Evolutionary conservation across 2,113 vertebrate species (phyloP), one percentile per base, ranked within the genome.

Genomic region (Megaceryle torquata): DNA sequence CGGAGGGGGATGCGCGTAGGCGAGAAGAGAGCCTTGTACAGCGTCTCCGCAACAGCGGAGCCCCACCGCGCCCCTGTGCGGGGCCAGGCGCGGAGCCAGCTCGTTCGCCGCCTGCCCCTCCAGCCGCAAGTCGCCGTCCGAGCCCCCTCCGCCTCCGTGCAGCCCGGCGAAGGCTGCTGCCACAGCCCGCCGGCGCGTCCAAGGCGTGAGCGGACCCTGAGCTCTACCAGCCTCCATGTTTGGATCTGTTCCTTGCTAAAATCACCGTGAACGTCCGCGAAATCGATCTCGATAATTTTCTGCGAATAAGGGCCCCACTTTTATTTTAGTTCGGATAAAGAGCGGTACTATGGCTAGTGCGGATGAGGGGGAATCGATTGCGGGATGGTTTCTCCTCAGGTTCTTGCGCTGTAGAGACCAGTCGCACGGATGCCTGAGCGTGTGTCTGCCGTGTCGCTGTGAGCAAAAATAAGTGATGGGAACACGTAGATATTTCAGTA

Each of bases 1-100:
- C 91, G 77, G 96, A 93, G 96, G 80, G 89, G 46, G 78, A 84
- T 71, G 93, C 87, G 86, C 87, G 64, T 91, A 65, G 51, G 80
- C 54, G 85, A 60, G 78, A 89, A 96, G 96, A 95, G 95, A 67
- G 43, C 57, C 19, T 26, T 31, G 35, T 35, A n/a, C 17, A 16
- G 33, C 25, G 33, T 43, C 24, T 70, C 76, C 50, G 76, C 51
- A 18, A 39, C 24, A 44, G 35, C 54, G 44, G 54, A 67, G 22
- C 43, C 22, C 10, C 24, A 56, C 29, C 9, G 35, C 81, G 17
- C 10, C 35, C 31, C 10, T 6, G n/a, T 6, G 33, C 3, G 33
- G 64, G 44, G 81, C 56, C 43, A 7, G 37, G 53, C 20, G 61
- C 46, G 39, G 65, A 59, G 44, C 51, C 35, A 28, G 35, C 22